phyloP scores from a whole-genome alignment of 1,140 invertebrate genomes.

The Pachypeltis micranthus region DNA sequence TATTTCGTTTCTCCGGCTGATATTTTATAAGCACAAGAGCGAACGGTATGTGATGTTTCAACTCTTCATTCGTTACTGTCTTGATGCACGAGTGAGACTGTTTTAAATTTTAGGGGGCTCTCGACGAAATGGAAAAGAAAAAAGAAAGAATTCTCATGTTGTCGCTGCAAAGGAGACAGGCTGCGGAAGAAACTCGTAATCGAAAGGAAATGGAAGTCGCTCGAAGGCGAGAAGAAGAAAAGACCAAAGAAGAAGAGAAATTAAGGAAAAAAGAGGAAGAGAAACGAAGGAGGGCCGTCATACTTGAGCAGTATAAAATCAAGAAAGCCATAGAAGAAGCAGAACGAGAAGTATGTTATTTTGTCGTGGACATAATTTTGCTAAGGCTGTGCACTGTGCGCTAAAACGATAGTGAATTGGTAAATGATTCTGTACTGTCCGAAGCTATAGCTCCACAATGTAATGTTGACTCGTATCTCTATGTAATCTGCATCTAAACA shows the following conservation, averaged over 20 bases:
- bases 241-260: constrained; percentile 72
- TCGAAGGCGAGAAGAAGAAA: constrained; percentile 60
- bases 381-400: too few species aligned
- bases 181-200: constrained; percentile 75
- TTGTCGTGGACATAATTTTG: too few species aligned
- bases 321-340: constrained; percentile 89
- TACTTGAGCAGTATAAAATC: constrained; percentile 87
- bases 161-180: constrained; percentile 72
- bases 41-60: too few species aligned
- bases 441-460: too few species aligned
- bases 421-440: too few species aligned
- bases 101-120: constrained; percentile 45
- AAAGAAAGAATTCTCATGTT: constrained; percentile 79
- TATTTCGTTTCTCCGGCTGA: too few species aligned
- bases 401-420: too few species aligned
- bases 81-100: not conserved
- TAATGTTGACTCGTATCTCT: too few species aligned
- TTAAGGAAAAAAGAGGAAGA: constrained; percentile 83
- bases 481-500: too few species aligned
- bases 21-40: too few species aligned
- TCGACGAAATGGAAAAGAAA: constrained; percentile 80
- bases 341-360: constrained; percentile 59
- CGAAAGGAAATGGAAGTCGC: constrained; percentile 76
- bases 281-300: constrained; percentile 66
- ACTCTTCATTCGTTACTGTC: not conserved